Base-by-base conservation (phyloP, 2,797 vertebrate species). In the Botia kubotai region DNA sequence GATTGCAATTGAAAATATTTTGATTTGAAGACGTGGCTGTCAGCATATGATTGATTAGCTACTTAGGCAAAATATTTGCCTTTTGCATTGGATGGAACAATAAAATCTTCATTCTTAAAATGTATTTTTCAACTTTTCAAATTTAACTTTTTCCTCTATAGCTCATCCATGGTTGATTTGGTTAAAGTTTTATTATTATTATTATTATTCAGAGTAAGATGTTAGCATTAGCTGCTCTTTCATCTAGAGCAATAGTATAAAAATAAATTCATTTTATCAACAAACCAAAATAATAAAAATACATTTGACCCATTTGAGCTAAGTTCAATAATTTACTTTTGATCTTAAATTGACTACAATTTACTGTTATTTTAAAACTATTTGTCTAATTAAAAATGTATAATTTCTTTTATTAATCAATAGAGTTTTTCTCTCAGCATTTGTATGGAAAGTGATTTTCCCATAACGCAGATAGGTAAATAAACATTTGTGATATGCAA, bases 381-480 rank as follows among this genome's bases (percentile, higher is more conserved):
- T 36, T 36, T 36, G 6, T 36, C 1, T 36, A 36, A 6, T 1
- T 36, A 36, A 36, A 36, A 36, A 36, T 36, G 33, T 36, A 36
- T 36, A 26, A 36, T 36, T 4, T 36, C 4, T 36, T 4, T 36
- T 1, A 26, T 26, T 26, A 26, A 36, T 36, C 33, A 2, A 2
- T 36, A 36, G 4, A 33, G 29, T 72, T 58, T 58, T 12, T 3
- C 17, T 14, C 23, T 23, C n/a, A 36, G 6, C 17, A 26, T 0
- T 57, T 69, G 17, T 26, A n/a, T 2, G 14, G 70, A 79, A 79
- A 79, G 65, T 83, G 76, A 72, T 46, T 29, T 33, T 72, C 14
- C 69, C 19, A 78, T 62, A 19, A 26, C 46, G 55, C 63, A 75
- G 66, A 65, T 75, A 63, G 10, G 2, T 75, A 70, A 79, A 83